These are phyloP conservation scores for Euthynnus affinis DNA, from an alignment of 2,797 vertebrate genomes.

Conservation along the genomic window DNA sequence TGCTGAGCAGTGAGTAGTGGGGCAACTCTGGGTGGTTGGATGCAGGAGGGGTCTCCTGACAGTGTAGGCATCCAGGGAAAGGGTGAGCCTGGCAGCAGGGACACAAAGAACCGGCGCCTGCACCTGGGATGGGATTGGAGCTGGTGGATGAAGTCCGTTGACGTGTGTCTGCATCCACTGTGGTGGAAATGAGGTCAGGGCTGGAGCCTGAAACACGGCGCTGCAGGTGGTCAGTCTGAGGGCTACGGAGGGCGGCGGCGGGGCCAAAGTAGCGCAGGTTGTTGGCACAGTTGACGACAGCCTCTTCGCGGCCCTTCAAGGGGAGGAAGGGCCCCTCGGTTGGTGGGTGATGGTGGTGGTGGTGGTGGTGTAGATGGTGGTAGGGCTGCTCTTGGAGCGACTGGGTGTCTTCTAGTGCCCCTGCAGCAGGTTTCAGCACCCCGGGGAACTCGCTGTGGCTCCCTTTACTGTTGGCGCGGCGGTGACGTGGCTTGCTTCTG, in stretches of 20 bases:
- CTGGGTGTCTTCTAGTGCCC: conserved; percentile 81
- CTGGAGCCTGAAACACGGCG: conserved; percentile 90
- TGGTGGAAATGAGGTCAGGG: conserved; percentile 94
- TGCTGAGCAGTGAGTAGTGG: conserved; percentile 76
- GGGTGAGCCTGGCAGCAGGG: conserved; percentile 89
- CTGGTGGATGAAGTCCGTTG: conserved; percentile 78
- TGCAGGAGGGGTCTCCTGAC: conserved; percentile 80
- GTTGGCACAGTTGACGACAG: conserved; percentile 94
- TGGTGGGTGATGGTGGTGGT: conserved; percentile 47
- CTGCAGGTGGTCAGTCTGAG: conserved; percentile 94
- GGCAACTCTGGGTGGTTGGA: conserved; percentile 82
- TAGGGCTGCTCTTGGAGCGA: conserved; percentile 79
- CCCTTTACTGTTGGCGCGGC: conserved; percentile 95
- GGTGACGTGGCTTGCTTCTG: conserved; percentile 95
- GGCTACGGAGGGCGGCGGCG: conserved; percentile 94
- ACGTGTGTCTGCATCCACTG: conserved; percentile 89
- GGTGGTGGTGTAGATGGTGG: conserved; percentile 71
- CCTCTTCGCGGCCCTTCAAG: conserved; percentile 88
- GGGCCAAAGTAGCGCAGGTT: conserved; percentile 97
- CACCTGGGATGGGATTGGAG: conserved; percentile 62
- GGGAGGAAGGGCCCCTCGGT: conserved; percentile 80
- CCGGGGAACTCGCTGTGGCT: conserved; percentile 93
- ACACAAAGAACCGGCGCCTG: conserved; percentile 80
- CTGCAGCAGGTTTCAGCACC: conserved; percentile 86
- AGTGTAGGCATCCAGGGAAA: conserved; percentile 89